Conservation (phyloP, 2,797 vertebrate species). For the Hypotaenidia okinawae region DNA sequence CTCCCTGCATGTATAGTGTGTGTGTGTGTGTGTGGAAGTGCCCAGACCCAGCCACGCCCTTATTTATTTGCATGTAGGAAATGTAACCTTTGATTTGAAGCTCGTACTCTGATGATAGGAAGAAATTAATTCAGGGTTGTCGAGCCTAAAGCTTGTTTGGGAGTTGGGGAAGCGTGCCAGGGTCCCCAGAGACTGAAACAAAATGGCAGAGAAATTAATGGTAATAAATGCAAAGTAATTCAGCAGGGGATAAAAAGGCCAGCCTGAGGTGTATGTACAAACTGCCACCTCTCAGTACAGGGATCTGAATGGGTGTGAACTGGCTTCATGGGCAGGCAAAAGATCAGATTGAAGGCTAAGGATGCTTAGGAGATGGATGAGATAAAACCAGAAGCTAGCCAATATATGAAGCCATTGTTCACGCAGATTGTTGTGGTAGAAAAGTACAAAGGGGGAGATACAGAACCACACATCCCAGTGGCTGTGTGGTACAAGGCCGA, state of each 20-base stretch:
- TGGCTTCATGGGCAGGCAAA: background rate
- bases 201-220: constrained; percentile 19
- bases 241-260: background rate
- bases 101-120: background rate
- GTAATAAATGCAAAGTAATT: constrained; percentile 1
- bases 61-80: background rate
- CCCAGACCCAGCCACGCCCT: background rate
- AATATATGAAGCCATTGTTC: background rate
- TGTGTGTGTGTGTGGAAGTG: background rate
- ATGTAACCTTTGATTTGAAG: background rate
- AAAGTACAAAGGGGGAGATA: background rate
- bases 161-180: background rate
- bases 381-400: background rate
- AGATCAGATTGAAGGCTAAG: background rate
- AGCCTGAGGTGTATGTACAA: background rate
- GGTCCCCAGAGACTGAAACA: background rate
- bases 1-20: fast-evolving
- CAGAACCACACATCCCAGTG: background rate
- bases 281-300: background rate
- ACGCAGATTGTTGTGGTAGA: background rate
- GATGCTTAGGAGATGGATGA: background rate
- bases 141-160: background rate
- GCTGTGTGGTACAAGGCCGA: background rate
- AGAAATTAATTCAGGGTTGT: background rate
- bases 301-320: background rate